These are phyloP conservation scores for Chaetorhynchus papuensis DNA, from an alignment of 2,113 vertebrate species.

Conservation along the genomic window DNA sequence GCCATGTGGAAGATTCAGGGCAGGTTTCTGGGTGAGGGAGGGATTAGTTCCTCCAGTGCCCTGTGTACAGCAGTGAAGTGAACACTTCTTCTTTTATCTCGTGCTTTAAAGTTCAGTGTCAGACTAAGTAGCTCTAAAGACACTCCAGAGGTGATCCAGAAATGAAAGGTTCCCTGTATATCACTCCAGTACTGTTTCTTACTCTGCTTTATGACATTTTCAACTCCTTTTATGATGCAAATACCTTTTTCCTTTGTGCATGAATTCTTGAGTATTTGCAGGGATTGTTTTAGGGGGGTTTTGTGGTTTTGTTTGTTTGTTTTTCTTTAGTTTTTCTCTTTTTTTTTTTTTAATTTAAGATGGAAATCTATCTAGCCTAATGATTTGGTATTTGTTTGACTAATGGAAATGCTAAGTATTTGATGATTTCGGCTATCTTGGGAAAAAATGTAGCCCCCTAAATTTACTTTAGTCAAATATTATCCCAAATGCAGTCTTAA, in stretches of 20 bases:
- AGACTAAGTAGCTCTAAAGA: background rate
- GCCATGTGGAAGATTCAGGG: background rate
- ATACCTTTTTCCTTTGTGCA: background rate
- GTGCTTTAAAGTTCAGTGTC: background rate
- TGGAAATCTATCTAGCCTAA: background rate
- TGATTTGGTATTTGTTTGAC: background rate
- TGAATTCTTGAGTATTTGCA: background rate
- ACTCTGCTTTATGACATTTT: background rate
- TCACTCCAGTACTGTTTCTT: background rate
- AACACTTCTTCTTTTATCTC: background rate
- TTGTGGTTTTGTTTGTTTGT: background rate
- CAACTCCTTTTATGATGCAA: background rate
- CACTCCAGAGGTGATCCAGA: background rate
- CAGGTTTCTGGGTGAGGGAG: background rate
- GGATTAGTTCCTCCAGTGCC: background rate
- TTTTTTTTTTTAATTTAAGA: background rate
- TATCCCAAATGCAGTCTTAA: background rate
- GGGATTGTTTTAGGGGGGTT: background rate
- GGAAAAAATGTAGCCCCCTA: background rate
- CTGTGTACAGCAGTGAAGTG: background rate
- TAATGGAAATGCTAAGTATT: background rate
- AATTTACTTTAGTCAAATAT: background rate
- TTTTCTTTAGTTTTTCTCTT: fast-evolving
- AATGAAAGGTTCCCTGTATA: background rate
- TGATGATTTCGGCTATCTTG: too few relatives aligned